Conservation (phyloP, 2,797 vertebrate species). For the Pempheris klunzingeri region DNA sequence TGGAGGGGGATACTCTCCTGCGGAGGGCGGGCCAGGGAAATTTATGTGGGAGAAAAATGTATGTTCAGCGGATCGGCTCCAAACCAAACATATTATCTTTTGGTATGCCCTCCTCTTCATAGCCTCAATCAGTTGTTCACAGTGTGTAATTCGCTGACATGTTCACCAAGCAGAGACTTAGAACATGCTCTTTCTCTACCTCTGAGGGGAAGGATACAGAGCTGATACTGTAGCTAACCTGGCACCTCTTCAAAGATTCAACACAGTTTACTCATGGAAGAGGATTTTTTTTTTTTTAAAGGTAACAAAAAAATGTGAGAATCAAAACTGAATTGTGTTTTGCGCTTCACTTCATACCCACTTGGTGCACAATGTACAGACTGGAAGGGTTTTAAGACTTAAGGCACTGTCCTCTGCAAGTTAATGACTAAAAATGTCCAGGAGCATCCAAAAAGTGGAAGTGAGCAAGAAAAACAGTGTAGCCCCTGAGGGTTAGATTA, state of each 20-base stretch:
- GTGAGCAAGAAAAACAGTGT: constrained; percentile 69
- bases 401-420: constrained; percentile 71
- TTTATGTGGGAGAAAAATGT: constrained; percentile 86
- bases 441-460: constrained; percentile 72
- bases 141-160: constrained; percentile 84
- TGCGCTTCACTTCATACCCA: constrained; percentile 62
- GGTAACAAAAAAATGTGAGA: constrained; percentile 65
- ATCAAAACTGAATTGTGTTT: constrained; percentile 69
- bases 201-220: constrained; percentile 72
- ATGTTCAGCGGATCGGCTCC: constrained; percentile 85
- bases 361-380: constrained; percentile 65
- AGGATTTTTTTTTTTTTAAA: constrained; percentile 52
- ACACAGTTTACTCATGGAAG: constrained; percentile 77
- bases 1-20: constrained; percentile 59
- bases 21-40: constrained; percentile 75
- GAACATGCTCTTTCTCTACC: constrained; percentile 73
- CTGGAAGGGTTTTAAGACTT: constrained; percentile 70
- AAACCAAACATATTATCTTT: constrained; percentile 86
- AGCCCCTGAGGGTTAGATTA: constrained; percentile 77
- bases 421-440: constrained; percentile 79
- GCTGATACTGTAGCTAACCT: constrained; percentile 75
- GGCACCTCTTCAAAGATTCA: constrained; percentile 80
- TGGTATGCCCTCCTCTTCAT: constrained; percentile 83
- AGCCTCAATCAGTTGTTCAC: constrained; percentile 83
- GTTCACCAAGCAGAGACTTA: constrained; percentile 78